phyloP scores from a whole-genome alignment of 2,888 invertebrate species.

The Tortrix viridana region DNA sequence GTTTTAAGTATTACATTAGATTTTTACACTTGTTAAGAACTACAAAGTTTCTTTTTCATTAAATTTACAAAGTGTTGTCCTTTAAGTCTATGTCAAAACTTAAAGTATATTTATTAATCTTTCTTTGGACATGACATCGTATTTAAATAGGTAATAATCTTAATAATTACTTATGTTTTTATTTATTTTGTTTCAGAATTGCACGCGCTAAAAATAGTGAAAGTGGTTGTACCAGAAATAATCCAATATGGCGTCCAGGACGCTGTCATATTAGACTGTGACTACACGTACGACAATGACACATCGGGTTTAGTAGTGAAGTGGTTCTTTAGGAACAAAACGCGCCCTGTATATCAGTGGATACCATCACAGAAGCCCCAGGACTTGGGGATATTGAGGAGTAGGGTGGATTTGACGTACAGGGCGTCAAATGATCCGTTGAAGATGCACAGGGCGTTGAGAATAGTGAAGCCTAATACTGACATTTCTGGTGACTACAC shows the following conservation, averaged over 20 bases:
- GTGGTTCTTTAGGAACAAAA: slow-evolving; percentile 89
- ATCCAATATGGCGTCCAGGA: slow-evolving; percentile 85
- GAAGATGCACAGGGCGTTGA: slow-evolving; percentile 89
- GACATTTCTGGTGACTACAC: slow-evolving; percentile 90
- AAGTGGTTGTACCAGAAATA: slow-evolving; percentile 85
- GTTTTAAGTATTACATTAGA: too few species aligned
- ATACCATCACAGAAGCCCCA: slow-evolving; percentile 87
- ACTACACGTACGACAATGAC: slow-evolving; percentile 86
- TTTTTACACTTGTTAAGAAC: too few species aligned
- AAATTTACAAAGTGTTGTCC: too few species aligned
- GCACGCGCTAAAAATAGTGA: slow-evolving; percentile 85
- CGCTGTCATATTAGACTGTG: slow-evolving; percentile 89
- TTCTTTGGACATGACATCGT: too few species aligned
- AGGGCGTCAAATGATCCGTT: slow-evolving; percentile 86
- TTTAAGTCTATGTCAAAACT: too few species aligned
- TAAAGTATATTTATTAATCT: too few species aligned
- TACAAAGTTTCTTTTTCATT: too few species aligned
- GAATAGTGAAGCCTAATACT: slow-evolving; percentile 88
- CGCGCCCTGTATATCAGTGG: slow-evolving; percentile 90
- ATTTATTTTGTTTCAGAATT: slow-evolving; percentile 78
- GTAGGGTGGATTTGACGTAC: slow-evolving; percentile 86
- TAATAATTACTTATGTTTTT: slow-evolving; percentile 25
- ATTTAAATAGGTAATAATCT: too few species aligned
- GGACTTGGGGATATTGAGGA: slow-evolving; percentile 84
- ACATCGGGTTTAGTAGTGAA: slow-evolving; percentile 89